phyloP scores from a whole-genome alignment of 2,113 vertebrate genomes.

The Microtus ochrogaster region DNA sequence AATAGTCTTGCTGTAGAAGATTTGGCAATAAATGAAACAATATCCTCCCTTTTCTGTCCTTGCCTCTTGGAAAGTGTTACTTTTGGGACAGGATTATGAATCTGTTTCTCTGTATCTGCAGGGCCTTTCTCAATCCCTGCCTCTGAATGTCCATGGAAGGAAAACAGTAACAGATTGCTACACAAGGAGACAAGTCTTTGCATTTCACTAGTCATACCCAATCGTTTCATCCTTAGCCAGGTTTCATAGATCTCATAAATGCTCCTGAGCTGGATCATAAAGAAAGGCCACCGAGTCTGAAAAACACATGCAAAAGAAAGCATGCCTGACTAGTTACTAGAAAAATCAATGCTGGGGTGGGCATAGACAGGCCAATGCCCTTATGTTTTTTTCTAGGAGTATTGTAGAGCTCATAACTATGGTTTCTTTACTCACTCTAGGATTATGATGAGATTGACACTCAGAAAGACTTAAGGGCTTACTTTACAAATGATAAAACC shows the following conservation, averaged over 20 bases:
- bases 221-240: not conserved
- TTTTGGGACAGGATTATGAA: not conserved
- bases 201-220: constrained; percentile 13
- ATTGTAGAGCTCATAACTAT: not conserved
- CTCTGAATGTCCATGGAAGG: not conserved
- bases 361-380: not conserved
- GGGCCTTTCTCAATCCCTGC: not conserved
- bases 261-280: not conserved
- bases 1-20: not conserved
- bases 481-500: not conserved
- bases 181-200: not conserved
- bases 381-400: not conserved
- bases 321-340: not conserved
- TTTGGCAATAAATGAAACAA: not conserved
- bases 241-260: constrained; percentile 34
- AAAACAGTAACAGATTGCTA: not conserved
- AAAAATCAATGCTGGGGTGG: not conserved
- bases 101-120: not conserved
- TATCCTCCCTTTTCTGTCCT: not conserved
- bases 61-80: not conserved
- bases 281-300: not conserved
- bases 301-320: not conserved
- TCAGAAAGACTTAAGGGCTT: not conserved
- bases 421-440: not conserved
- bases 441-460: not conserved